Percentiles rank a stretch among this genome's conserved stretches.
phyloP scores from a whole-genome alignment of 2,888 invertebrate species.

The Mystacides longicornis region DNA sequence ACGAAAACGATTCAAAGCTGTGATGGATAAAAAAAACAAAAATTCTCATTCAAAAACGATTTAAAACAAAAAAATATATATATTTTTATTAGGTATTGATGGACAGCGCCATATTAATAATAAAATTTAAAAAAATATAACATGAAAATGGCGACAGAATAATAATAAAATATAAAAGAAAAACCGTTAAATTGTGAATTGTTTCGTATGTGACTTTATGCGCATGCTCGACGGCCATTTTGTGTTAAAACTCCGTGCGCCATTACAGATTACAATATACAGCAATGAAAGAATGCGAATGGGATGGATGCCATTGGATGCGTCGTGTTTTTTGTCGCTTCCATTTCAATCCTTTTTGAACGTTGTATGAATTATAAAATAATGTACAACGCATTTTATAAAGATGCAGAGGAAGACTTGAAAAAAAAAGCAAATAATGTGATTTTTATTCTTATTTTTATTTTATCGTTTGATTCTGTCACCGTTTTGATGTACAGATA shows the following conservation, averaged over 20 bases:
- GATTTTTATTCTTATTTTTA: not conserved
- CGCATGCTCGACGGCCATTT: constrained; percentile 2
- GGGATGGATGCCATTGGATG: not conserved
- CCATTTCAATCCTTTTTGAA: not conserved
- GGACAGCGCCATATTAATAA: not conserved
- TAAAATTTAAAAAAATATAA: not conserved
- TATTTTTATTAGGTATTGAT: not conserved
- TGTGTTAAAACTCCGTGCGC: not conserved
- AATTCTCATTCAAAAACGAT: too few relatives aligned
- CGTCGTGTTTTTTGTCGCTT: not conserved
- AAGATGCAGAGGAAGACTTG: not conserved
- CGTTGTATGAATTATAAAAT: not conserved
- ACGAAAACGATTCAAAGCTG: too few relatives aligned
- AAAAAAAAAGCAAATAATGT: not conserved
- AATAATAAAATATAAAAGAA: not conserved
- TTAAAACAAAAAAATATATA: too few relatives aligned
- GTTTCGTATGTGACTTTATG: not conserved
- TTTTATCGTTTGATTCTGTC: not conserved
- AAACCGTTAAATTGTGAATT: constrained; percentile 1
- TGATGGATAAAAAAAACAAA: too few relatives aligned
- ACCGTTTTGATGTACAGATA: not conserved
- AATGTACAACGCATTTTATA: not conserved
- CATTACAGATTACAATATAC: not conserved
- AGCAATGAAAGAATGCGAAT: not conserved
- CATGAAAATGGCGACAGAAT: not conserved